A percentile compares a stretch with the other conserved stretches of the same genome.
phyloP scores from a whole-genome alignment of 2,113 vertebrate species.

The Plotosus lineatus region DNA sequence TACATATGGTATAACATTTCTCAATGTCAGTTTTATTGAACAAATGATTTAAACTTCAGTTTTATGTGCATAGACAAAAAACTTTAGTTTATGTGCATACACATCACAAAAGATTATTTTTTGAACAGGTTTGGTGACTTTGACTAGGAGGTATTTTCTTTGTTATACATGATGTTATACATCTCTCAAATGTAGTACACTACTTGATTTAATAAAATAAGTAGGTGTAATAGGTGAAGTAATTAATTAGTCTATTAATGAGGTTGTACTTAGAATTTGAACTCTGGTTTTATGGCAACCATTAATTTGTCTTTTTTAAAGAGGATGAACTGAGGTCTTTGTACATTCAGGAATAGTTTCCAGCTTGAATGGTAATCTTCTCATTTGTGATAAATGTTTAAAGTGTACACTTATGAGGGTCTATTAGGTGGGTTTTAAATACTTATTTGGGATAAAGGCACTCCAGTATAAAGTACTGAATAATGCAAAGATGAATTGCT shows the following conservation, averaged over 20 bases:
- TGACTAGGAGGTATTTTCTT: neutral
- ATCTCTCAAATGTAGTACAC: neutral
- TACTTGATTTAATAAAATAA: neutral
- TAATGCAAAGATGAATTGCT: too few relatives aligned
- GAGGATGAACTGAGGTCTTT: neutral
- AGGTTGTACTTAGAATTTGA: neutral
- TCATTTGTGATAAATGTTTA: slow-evolving; percentile 4
- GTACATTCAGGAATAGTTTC: slow-evolving; percentile 8
- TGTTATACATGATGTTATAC: neutral
- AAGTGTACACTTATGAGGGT: neutral
- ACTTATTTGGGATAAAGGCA: neutral
- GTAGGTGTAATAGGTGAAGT: neutral
- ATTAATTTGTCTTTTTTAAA: too few relatives aligned
- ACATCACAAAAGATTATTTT: neutral
- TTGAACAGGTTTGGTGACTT: neutral
- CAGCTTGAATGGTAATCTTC: neutral
- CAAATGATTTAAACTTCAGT: neutral
- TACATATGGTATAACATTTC: neutral
- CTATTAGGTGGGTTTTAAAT: slow-evolving; percentile 14
- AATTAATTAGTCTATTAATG: neutral
- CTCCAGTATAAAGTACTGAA: neutral
- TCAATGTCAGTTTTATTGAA: neutral
- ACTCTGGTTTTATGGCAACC: too few relatives aligned
- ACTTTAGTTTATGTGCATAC: neutral
- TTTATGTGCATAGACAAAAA: neutral